phyloP scores from a whole-genome alignment of 2,888 invertebrate species.

The Leptinotarsa juncta region DNA sequence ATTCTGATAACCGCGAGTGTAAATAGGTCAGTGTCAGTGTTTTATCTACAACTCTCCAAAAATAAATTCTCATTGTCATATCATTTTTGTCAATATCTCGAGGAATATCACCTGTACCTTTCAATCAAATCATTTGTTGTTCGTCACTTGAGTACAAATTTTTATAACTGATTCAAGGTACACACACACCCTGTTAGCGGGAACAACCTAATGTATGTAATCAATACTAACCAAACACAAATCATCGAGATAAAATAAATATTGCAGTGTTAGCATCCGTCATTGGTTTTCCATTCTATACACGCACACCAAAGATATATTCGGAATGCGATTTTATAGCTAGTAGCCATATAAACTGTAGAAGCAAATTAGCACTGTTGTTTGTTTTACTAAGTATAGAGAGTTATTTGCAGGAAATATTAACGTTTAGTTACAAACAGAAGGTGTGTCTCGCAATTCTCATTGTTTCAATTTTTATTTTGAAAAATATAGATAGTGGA shows the following conservation, averaged over 20 bases:
- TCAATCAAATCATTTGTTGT: too few relatives aligned
- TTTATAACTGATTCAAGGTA: too few relatives aligned
- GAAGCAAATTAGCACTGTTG: background rate
- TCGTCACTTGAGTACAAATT: too few relatives aligned
- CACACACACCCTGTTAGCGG: background rate
- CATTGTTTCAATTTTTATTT: background rate
- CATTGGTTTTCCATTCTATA: background rate
- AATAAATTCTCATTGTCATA: too few relatives aligned
- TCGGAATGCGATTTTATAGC: background rate
- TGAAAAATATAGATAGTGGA: background rate
- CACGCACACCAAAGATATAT: background rate
- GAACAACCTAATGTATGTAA: conserved; percentile 3
- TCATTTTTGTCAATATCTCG: too few relatives aligned
- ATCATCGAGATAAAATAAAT: conserved; percentile 17
- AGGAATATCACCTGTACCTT: too few relatives aligned
- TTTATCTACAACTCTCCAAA: too few relatives aligned
- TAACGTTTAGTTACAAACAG: background rate
- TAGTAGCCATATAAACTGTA: conserved; percentile 1
- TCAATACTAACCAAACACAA: conserved; percentile 12
- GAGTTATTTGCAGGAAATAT: background rate
- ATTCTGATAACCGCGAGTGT: too few relatives aligned
- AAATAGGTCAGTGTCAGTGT: too few relatives aligned
- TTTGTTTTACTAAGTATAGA: conserved; percentile 6
- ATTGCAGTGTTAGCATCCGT: background rate
- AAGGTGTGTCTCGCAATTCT: background rate